Conservation (phyloP, 2,888 invertebrate genomes). For the Pemphredon lugubris region DNA sequence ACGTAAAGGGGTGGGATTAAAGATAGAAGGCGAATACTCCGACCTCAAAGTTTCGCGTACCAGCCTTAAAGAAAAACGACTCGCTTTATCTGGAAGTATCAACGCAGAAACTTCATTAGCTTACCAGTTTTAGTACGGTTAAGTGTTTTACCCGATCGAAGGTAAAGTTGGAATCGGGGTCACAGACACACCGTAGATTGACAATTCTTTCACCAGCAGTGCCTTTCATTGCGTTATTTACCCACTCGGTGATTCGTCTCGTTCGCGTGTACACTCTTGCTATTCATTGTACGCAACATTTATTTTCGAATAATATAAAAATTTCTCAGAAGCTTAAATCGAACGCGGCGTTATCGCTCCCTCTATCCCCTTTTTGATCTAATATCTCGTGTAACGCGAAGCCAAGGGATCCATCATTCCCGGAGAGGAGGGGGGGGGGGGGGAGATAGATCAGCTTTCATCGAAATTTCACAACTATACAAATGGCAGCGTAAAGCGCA, state of each 20-base stretch:
- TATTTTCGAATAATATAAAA: no score
- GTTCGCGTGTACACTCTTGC: no score
- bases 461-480: no score
- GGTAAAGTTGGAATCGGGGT: slow-evolving; percentile 24
- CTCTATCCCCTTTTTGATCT: no score
- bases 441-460: no score
- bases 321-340: no score
- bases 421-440: no score
- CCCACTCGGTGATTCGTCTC: slow-evolving; percentile 32
- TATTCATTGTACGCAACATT: no score
- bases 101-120: slow-evolving; percentile 50
- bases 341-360: no score
- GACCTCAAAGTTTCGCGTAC: slow-evolving; percentile 16
- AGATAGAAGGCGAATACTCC: slow-evolving; percentile 2
- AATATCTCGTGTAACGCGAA: no score
- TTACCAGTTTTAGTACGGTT: slow-evolving; percentile 28
- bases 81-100: slow-evolving; percentile 27
- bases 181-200: slow-evolving; percentile 37
- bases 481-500: no score
- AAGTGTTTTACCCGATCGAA: slow-evolving; percentile 29
- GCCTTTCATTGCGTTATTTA: slow-evolving; percentile 31
- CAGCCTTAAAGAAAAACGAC: background rate
- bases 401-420: no score
- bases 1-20: background rate
- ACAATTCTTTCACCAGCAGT: slow-evolving; percentile 43